Evolutionary conservation across 2,888 invertebrate genomes (phyloP), one percentile per base, ranked within the genome.

Genomic region (Ophonus ardosiacus): DNA sequence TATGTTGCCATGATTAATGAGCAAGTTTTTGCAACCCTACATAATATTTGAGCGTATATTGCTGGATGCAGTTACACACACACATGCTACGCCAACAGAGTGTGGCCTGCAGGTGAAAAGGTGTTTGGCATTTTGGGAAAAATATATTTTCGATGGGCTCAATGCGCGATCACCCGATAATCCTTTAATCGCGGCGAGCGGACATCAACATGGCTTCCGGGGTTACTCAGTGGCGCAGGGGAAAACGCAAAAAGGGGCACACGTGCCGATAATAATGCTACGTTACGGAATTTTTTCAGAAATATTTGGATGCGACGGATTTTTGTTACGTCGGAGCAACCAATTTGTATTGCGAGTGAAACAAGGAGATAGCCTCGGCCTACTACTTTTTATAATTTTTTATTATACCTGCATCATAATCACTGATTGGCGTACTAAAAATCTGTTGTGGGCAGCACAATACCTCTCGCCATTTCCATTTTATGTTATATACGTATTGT

Each of bases 51-150:
- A 68, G n/a, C 68, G n/a, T 31, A 24, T 38, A 68, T 38, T 68
- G 38, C 68, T 5, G 15, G n/a, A 7, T 31, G 31, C 31, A 31
- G 31, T 31, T 31, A 31, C 31, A 31, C 31, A 31, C 31, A 31
- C 6, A 31, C 18, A 63, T 18, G 24, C 24, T 24, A 38, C 18
- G 10, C 68, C n/a, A 38, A 10, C 13, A 13, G 51, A 13, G 51
- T 15, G 79, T 31, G 21, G 59, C 21, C 17, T 76, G 21, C 83
- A 78, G 84, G 78, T 84, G 84, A 78, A 84, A 84, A 84, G 84
- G 84, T 84, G 84, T 84, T 84, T 84, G 84, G 84, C 78, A 84
- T 78, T 84, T 84, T 84, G 84, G 84, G 84, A 84, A 84, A 84
- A 84, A 84, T 84, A 84, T 84, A 84, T 84, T 84, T 84, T 78